Evolutionary conservation across 2,113 vertebrate species (phyloP).

Genomic region (Mixornis gularis): DNA sequence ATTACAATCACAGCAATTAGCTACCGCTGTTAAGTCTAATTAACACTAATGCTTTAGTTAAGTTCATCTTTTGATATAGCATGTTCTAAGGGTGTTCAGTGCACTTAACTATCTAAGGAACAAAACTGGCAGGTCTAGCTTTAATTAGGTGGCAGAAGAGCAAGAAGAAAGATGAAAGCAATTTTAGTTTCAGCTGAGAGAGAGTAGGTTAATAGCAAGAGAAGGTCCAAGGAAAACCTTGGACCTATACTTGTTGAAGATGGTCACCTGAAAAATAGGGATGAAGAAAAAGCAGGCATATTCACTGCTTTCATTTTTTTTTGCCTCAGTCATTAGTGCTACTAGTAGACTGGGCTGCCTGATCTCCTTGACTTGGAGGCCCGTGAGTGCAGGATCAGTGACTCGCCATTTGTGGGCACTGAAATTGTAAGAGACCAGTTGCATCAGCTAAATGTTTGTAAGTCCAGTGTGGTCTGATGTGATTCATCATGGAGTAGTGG

Average conservation of each 20-base stretch:
- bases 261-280: background rate
- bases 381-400: background rate
- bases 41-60: constrained; percentile 28
- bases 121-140: background rate
- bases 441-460: background rate
- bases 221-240: no score
- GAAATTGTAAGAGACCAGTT: background rate
- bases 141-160: background rate
- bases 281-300: background rate
- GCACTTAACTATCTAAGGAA: background rate
- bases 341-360: background rate
- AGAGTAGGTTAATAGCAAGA: background rate
- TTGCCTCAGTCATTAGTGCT: background rate
- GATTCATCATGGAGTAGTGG: background rate
- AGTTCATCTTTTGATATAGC: background rate
- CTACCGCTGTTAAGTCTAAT: constrained; percentile 18
- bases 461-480: background rate
- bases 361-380: background rate
- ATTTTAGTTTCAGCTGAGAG: background rate
- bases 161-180: background rate
- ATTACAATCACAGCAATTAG: constrained; percentile 19
- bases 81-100: background rate
- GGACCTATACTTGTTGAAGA: background rate
- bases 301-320: background rate
- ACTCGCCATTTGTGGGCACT: background rate